Evolutionary conservation across 2,888 invertebrate species (phyloP), one percentile per base, ranked within the genome.

Genomic region (Muschampia plurimacula): DNA sequence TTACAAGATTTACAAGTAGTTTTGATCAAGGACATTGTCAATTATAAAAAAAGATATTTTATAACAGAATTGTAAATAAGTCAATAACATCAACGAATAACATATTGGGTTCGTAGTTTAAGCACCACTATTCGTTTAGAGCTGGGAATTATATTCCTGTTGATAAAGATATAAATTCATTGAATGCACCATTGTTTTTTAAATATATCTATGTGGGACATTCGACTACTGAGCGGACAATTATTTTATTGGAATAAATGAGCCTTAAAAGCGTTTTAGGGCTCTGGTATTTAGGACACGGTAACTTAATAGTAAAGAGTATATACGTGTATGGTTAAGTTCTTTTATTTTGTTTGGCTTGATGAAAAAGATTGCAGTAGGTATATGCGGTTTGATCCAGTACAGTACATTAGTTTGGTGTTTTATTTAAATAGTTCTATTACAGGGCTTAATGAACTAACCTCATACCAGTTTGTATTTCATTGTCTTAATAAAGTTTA

Each of bases 91-190:
- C n/a, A n/a, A n/a, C n/a, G n/a, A n/a, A n/a, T n/a, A n/a, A n/a
- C n/a, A 1, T 49, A 13, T 49, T 13, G n/a, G 4, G 13, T 7
- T 49, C 15, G 7, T 52, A n/a, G 4, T 57, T 73, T 73, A 67
- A 68, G 57, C 13, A 49, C 8, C 67, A 46, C 15, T 59, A 36
- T 65, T 66, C 62, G 72, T 76, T 82, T 87, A 86, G 83, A 83
- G 86, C 76, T 85, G 86, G 80, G 83, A 84, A 82, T 81, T 77
- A 76, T 79, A n/a, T n/a, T n/a, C 80, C 77, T 72, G 75, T 76
- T 75, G 78, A 78, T 80, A 77, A 74, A 79, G 74, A 78, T 77
- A 75, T 77, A 77, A 77, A 77, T 80, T 76, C 74, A 76, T 75
- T 69, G 74, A 77, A 79, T 76, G 75, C 75, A 74, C 75, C 75